Conservation (phyloP, 2,888 invertebrate genomes). For the Lepidonotus clava region DNA sequence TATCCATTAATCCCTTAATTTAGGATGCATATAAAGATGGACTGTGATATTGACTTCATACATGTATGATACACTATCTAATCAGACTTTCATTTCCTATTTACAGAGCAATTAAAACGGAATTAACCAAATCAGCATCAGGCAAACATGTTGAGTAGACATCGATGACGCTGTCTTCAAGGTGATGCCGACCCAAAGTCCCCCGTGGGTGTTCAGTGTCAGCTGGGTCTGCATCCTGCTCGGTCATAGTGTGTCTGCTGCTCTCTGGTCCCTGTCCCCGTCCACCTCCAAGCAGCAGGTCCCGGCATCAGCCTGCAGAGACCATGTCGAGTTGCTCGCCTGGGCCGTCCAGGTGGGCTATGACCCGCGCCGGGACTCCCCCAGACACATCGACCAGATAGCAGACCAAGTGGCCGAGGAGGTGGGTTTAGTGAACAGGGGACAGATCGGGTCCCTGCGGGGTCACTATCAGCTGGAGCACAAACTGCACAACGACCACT, state of each 20-base stretch:
- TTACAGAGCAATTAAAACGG: no score
- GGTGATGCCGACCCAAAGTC: no score
- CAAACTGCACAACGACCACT: background rate
- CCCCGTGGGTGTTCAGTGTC: no score
- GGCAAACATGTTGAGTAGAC: no score
- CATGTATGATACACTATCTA: no score
- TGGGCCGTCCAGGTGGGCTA: conserved; percentile 65
- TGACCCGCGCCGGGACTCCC: background rate
- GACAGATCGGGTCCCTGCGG: conserved; percentile 66
- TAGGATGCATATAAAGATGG: no score
- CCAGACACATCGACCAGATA: conserved; percentile 32
- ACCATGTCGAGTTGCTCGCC: conserved; percentile 63
- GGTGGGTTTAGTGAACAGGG: conserved; percentile 63
- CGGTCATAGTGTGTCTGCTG: background rate
- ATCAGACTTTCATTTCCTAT: no score
- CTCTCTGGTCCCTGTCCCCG: background rate
- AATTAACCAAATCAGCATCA: no score
- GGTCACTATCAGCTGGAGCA: conserved; percentile 65
- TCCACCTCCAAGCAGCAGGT: conserved; percentile 9
- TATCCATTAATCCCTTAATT: no score
- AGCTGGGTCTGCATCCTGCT: no score
- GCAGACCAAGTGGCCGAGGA: conserved; percentile 65
- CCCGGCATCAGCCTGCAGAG: background rate
- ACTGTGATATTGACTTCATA: no score
- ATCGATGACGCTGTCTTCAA: no score